Conservation (phyloP, 2,797 vertebrate species). For the Oceanodroma leucorhoa region DNA sequence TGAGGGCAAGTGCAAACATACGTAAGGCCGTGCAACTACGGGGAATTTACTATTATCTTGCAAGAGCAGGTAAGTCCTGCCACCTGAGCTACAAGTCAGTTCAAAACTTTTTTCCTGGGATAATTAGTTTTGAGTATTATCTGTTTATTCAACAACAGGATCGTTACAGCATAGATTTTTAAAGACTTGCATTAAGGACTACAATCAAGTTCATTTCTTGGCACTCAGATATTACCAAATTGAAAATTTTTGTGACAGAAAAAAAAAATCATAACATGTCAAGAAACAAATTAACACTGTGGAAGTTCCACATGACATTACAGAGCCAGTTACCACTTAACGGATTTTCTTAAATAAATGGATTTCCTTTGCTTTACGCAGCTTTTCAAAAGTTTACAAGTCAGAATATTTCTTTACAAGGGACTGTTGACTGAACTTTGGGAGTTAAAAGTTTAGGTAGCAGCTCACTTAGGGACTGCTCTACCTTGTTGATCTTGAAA, state of each 20-base stretch:
- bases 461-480: neutral
- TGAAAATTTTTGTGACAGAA: neutral
- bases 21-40: neutral
- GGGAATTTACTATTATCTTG: neutral
- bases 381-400: neutral
- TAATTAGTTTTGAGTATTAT: neutral
- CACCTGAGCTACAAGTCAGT: neutral
- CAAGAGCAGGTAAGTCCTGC: neutral
- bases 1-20: neutral
- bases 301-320: neutral
- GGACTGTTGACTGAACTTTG: neutral
- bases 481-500: neutral
- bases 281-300: neutral
- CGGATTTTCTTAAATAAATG: neutral
- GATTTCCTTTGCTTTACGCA: neutral
- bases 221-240: conserved; percentile 7
- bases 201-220: conserved; percentile 27
- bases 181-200: conserved; percentile 2
- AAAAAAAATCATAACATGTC: too few relatives aligned
- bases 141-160: conserved; percentile 42
- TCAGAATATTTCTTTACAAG: neutral
- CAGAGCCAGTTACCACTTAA: neutral
- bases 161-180: conserved; percentile 31
- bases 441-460: neutral
- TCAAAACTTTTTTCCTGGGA: neutral